These are phyloP conservation scores for Andrena bucephala DNA, from an alignment of 2,888 invertebrate genomes.

Conservation along the genomic window DNA sequence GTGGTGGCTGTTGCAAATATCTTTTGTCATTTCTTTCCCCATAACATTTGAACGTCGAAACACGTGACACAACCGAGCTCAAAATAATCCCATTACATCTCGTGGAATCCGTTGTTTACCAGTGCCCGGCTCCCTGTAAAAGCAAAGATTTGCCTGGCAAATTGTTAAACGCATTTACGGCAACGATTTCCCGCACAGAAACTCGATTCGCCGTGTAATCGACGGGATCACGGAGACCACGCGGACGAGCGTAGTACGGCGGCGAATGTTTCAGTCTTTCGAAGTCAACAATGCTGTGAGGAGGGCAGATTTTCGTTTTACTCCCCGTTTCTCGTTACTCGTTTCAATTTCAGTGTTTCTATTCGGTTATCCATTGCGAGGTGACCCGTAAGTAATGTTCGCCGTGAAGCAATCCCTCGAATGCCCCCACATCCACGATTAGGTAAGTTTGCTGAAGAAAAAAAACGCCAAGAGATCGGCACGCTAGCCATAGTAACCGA, in stretches of 20 bases:
- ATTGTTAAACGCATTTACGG: slow-evolving; percentile 17
- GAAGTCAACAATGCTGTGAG: slow-evolving; percentile 73
- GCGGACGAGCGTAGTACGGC: slow-evolving; percentile 49
- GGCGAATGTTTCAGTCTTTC: slow-evolving; percentile 70
- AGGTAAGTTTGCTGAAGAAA: slow-evolving; percentile 54
- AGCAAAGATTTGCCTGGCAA: neutral
- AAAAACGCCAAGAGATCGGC: neutral
- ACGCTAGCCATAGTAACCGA: slow-evolving; percentile 41
- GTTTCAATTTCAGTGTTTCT: slow-evolving; percentile 73
- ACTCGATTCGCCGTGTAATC: slow-evolving; percentile 6
- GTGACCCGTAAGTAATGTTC: slow-evolving; percentile 52
- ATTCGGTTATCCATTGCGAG: slow-evolving; percentile 63
- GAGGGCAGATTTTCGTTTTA: slow-evolving; percentile 69
- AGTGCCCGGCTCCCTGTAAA: neutral
- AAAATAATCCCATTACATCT: neutral
- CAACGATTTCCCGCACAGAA: neutral
- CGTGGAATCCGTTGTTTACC: neutral
- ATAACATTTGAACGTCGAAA: slow-evolving; percentile 53
- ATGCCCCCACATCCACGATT: slow-evolving; percentile 38
- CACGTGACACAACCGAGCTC: slow-evolving; percentile 23
- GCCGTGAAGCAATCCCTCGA: slow-evolving; percentile 22
- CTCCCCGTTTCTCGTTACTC: slow-evolving; percentile 70
- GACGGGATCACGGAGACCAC: slow-evolving; percentile 15
- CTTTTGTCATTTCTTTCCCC: slow-evolving; percentile 27
- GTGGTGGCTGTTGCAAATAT: neutral